Conservation (phyloP, 1,140 invertebrate species). For the Drosophila novamexicana region DNA sequence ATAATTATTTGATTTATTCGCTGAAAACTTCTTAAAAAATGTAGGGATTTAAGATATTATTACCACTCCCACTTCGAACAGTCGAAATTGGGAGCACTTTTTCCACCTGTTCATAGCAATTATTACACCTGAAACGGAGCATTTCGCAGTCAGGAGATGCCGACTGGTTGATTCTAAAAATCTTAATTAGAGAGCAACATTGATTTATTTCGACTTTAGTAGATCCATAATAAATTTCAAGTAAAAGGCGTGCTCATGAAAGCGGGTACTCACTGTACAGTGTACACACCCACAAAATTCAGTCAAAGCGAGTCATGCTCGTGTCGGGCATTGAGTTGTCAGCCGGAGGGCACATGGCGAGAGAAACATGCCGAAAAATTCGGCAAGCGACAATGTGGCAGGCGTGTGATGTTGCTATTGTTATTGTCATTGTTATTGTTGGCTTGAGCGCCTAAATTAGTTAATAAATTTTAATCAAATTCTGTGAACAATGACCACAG, state of each 20-base stretch:
- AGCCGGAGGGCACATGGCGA: slow-evolving; percentile 2
- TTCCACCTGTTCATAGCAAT: too few species aligned
- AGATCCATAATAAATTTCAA: not conserved
- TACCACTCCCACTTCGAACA: too few species aligned
- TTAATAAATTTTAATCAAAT: slow-evolving; percentile 63
- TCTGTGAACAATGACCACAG: slow-evolving; percentile 25
- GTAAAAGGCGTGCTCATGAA: not conserved
- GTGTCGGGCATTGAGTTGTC: slow-evolving; percentile 32
- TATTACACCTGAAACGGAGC: too few species aligned
- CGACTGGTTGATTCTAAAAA: not conserved
- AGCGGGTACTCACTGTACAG: slow-evolving; percentile 5
- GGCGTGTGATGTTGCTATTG: slow-evolving; percentile 31
- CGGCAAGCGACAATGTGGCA: slow-evolving; percentile 25
- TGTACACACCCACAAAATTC: slow-evolving; percentile 20
- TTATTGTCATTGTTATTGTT: slow-evolving; percentile 34
- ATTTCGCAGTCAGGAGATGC: too few species aligned
- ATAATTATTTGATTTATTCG: too few species aligned
- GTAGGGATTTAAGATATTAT: too few species aligned
- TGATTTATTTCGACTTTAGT: slow-evolving; percentile 1
- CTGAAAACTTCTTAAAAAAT: too few species aligned
- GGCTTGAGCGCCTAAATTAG: slow-evolving; percentile 40
- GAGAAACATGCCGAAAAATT: slow-evolving; percentile 15
- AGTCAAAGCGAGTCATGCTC: slow-evolving; percentile 22
- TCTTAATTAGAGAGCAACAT: slow-evolving; percentile 1
- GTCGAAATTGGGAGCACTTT: too few species aligned